Base-by-base conservation (phyloP, 2,797 vertebrate species). In the Cryptoblepharus egeriae region DNA sequence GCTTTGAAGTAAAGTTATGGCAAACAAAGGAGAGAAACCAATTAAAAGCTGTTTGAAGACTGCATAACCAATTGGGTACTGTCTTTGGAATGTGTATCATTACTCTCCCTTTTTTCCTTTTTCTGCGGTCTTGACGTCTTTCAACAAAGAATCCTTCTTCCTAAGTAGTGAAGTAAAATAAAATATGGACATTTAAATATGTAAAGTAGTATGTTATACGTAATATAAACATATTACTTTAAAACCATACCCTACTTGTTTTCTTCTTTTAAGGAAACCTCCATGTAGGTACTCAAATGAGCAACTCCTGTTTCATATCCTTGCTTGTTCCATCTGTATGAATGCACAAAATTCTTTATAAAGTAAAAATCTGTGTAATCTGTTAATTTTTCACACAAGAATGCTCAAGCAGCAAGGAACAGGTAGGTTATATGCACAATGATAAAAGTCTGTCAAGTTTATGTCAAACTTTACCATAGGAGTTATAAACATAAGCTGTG, bases 21-120 rank as follows among this genome's bases (percentile, higher is more conserved):
- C 39, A 79, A 79, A 68, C 24, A 79, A 30, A 84, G 52, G 7
- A 75, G 13, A 30, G 49, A 80, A 70, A 75, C 42, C 22, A 39
- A 63, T 84, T 63, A 42, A 69, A 79, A 79, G 6, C 5, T 75
- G 49, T 79, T 37, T 84, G 52, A 79, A 69, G 73, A 74, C 32
- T 73, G 60, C 35, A 72, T 57, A 72, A 37, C 32, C 58, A 63
- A 28, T 57, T 83, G 60, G 39, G 28, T 45, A n/a, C 57, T 49
- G 30, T 26, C 6, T 77, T 70, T 61, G n/a, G 73, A 37, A 63
- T 49, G 26, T 77, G 30, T 18, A 63, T 32, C n/a, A 30, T 67
- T n/a, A 68, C 49, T 73, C 24, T 45, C 80, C 49, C 26, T 16
- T 77, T 10, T 67, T n/a, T 12, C 16, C 60, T 42, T 2, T 18